phyloP scores from a whole-genome alignment of 2,113 vertebrate genomes.

The Amia ocellicauda region DNA sequence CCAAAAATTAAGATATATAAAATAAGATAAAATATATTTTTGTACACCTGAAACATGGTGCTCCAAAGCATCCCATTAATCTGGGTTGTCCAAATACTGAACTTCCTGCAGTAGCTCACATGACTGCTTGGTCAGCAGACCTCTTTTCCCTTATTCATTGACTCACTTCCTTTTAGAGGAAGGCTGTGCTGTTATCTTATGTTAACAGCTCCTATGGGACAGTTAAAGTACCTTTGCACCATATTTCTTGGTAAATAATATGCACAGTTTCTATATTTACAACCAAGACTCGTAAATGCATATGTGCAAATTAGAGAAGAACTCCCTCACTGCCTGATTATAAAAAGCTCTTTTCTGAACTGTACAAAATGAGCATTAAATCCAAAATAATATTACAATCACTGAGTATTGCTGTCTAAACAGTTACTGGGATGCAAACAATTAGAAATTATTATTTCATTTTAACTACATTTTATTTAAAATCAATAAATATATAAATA shows the following conservation, averaged over 20 bases:
- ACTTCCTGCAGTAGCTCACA: slow-evolving; percentile 7
- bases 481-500: no score
- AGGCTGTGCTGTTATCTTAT: slow-evolving; percentile 12
- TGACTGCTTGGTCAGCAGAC: slow-evolving; percentile 9
- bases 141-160: not conserved
- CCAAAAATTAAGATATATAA: no score
- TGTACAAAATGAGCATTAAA: not conserved
- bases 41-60: not conserved
- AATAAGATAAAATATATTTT: no score
- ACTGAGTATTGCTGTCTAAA: no score
- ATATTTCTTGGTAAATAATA: not conserved
- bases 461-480: no score
- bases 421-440: no score
- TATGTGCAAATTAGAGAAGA: not conserved
- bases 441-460: no score
- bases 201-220: slow-evolving; percentile 10
- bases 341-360: not conserved
- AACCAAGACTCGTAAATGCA: not conserved
- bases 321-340: not conserved
- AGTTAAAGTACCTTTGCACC: not conserved
- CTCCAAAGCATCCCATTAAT: slow-evolving; percentile 1
- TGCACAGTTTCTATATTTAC: not conserved
- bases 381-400: not conserved
- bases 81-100: slow-evolving; percentile 7
- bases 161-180: slow-evolving; percentile 10